A percentile compares a stretch with the other conserved stretches of the same genome.
Conservation (phyloP, 2,113 vertebrate genomes). For the Cinclus mexicanus region DNA sequence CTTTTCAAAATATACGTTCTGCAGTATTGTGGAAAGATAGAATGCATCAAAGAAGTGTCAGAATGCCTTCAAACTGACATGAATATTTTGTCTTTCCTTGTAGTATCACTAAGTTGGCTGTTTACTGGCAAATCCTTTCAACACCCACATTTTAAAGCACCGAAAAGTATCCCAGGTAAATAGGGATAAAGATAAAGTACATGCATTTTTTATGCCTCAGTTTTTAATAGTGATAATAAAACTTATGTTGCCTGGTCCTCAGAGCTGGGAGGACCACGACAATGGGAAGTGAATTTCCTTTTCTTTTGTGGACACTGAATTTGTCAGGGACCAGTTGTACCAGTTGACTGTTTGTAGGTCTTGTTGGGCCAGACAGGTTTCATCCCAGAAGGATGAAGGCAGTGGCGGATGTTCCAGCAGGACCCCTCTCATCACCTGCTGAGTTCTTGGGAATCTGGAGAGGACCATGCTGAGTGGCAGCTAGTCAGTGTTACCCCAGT, state of each 20-base stretch:
- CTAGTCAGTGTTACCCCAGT: background rate
- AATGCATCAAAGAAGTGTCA: background rate
- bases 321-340: background rate
- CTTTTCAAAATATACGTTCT: background rate
- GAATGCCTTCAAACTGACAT: background rate
- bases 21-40: background rate
- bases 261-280: background rate
- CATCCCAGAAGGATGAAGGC: background rate
- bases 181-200: background rate
- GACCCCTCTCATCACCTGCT: background rate
- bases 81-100: background rate
- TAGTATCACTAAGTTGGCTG: background rate
- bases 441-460: background rate
- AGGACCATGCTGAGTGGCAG: background rate
- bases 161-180: background rate
- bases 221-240: background rate
- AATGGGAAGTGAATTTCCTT: background rate
- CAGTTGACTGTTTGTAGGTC: fast-evolving
- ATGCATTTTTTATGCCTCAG: background rate
- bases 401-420: background rate
- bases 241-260: background rate
- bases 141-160: background rate
- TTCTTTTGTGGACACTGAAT: background rate
- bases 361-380: background rate
- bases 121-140: background rate